Conservation (phyloP, 2,113 vertebrate genomes). For the Cheirogaleus medius region DNA sequence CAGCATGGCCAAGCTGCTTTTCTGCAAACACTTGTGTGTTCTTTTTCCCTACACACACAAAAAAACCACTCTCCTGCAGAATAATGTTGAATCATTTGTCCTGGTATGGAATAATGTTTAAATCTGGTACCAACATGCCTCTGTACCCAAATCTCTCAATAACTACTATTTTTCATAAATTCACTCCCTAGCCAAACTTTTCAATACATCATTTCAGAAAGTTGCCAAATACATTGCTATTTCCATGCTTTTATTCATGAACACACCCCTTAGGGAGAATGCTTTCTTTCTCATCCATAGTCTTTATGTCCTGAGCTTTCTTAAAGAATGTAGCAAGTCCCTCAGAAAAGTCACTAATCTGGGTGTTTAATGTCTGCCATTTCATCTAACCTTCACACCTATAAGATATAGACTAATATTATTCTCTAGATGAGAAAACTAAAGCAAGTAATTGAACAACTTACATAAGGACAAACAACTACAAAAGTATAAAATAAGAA, state of each 20-base stretch:
- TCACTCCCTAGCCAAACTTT: background rate
- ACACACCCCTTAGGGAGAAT: background rate
- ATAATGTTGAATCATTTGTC: background rate
- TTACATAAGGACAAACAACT: background rate
- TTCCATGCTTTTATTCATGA: background rate
- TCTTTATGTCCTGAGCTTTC: background rate
- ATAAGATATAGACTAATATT: background rate
- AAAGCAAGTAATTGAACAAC: background rate
- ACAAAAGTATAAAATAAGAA: background rate
- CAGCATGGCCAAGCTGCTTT: background rate
- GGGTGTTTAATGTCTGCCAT: background rate
- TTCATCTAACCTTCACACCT: background rate
- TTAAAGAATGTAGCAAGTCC: background rate
- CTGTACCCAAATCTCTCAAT: background rate
- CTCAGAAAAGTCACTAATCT: background rate
- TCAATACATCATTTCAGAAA: background rate
- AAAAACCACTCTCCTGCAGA: background rate
- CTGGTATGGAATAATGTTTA: background rate
- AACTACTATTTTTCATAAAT: background rate
- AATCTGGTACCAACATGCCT: background rate
- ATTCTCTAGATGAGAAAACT: background rate
- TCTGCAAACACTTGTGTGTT: background rate
- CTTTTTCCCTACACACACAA: background rate
- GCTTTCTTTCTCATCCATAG: background rate
- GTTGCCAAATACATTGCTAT: background rate